A percentile compares a stretch with the other conserved stretches of the same genome.
Evolutionary conservation across 2,888 invertebrate species (phyloP).

Genomic region (Catocala nupta): DNA sequence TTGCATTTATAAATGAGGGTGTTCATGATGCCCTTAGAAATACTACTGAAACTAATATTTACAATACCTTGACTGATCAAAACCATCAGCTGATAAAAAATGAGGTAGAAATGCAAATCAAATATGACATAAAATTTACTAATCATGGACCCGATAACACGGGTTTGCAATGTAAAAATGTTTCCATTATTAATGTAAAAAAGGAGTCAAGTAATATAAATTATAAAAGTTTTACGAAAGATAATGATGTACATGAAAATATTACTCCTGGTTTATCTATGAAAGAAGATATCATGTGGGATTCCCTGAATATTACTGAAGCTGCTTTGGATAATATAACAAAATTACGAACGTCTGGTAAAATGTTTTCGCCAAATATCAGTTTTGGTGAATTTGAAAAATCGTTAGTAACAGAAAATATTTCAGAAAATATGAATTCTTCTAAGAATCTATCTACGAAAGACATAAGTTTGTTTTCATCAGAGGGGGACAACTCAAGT

Average conservation of each 20-base stretch:
- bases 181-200: not conserved
- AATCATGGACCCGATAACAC: conserved; percentile 1
- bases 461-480: conserved; percentile 79
- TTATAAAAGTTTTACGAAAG: conserved; percentile 14
- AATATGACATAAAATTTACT: not conserved
- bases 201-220: conserved; percentile 11
- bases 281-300: conserved; percentile 74
- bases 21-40: not conserved
- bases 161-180: not conserved
- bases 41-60: not conserved
- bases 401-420: conserved; percentile 33
- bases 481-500: conserved; percentile 83
- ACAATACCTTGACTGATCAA: not conserved
- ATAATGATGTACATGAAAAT: conserved; percentile 18
- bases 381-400: conserved; percentile 70
- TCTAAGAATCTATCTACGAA: conserved; percentile 59
- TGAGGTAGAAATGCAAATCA: not conserved
- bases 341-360: conserved; percentile 61
- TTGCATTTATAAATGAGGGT: not conserved
- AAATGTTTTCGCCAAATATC: conserved; percentile 73
- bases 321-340: conserved; percentile 67
- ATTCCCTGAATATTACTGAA: conserved; percentile 75
- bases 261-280: conserved; percentile 23
- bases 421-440: conserved; percentile 36
- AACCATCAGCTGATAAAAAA: not conserved